These are phyloP conservation scores for Aporophyla lueneburgensis DNA, from an alignment of 2,888 invertebrate genomes.

Conservation along the genomic window DNA sequence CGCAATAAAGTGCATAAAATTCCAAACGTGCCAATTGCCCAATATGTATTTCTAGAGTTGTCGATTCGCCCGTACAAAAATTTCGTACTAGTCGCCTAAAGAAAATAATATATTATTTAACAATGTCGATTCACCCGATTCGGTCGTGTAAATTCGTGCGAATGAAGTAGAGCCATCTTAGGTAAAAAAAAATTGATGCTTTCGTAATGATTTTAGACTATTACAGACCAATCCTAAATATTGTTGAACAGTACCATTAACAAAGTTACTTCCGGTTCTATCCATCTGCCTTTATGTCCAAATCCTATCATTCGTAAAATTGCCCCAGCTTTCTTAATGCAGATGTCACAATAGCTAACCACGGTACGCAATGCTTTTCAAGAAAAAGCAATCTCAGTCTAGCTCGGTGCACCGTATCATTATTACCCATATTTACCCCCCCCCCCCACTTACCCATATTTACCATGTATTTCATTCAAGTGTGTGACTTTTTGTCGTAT, in stretches of 20 bases:
- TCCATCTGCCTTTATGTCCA: constrained; percentile 20
- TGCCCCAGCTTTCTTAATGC: constrained; percentile 42
- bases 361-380: constrained; percentile 37
- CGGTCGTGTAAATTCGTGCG: too few species aligned
- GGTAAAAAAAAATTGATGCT: too few species aligned
- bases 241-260: constrained; percentile 1
- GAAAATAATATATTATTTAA: too few species aligned
- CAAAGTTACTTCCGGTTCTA: constrained; percentile 20
- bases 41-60: too few species aligned
- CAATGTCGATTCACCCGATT: too few species aligned
- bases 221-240: background rate
- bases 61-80: too few species aligned
- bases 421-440: constrained; percentile 59
- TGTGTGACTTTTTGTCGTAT: constrained; percentile 72
- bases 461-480: constrained; percentile 72
- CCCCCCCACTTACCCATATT: constrained; percentile 46
- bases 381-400: constrained; percentile 59
- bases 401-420: constrained; percentile 40
- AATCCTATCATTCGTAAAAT: constrained; percentile 43
- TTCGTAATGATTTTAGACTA: background rate
- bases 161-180: too few species aligned
- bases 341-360: constrained; percentile 46
- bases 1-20: too few species aligned
- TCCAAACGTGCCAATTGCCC: too few species aligned
- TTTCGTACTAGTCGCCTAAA: too few species aligned